Conservation (phyloP, 2,888 invertebrate species). For the Pheosia tremula region DNA sequence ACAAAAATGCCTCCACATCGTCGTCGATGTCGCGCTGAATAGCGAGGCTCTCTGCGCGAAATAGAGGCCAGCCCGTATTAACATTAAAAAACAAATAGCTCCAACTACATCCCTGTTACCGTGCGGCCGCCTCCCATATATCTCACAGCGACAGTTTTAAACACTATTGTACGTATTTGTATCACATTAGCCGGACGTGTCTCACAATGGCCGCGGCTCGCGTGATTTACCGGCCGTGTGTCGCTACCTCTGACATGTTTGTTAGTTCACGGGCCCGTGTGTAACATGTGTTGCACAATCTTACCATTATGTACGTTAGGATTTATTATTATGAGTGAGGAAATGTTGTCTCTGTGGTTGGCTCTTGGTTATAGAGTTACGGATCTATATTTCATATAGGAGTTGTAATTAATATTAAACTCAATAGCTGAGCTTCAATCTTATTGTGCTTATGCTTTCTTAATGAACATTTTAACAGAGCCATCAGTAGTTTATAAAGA, state of each 20-base stretch:
- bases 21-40: no score
- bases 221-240: constrained; percentile 50
- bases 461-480: no score
- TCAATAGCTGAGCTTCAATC: neutral
- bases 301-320: neutral
- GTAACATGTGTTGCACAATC: neutral
- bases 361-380: neutral
- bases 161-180: constrained; percentile 58
- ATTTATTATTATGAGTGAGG: constrained; percentile 10
- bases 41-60: no score
- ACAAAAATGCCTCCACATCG: no score
- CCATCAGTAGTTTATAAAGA: no score
- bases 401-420: neutral
- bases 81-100: neutral
- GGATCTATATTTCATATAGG: neutral
- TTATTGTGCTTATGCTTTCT: no score
- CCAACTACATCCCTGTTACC: constrained; percentile 25
- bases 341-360: neutral
- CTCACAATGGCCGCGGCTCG: constrained; percentile 25
- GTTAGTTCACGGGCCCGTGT: constrained; percentile 8
- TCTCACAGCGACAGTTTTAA: constrained; percentile 54
- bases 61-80: no score
- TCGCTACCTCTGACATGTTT: constrained; percentile 38
- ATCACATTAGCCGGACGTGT: constrained; percentile 45
- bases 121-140: constrained; percentile 44